Evolutionary conservation across 1,140 invertebrate genomes (phyloP).

Genomic region (Listronotus oregonensis): DNA sequence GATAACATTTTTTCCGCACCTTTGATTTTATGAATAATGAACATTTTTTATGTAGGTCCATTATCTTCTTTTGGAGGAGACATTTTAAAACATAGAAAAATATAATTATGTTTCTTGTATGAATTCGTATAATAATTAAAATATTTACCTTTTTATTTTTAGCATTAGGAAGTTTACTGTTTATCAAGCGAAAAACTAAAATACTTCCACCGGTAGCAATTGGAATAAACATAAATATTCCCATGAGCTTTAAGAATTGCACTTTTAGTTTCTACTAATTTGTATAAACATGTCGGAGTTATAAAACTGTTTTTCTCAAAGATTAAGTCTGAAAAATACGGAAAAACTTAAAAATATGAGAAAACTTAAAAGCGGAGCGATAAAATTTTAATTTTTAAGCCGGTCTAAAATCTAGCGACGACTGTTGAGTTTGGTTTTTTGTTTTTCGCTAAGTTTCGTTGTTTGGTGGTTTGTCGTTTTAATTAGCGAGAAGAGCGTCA

Average conservation of each 20-base stretch:
- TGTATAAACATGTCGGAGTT: constrained; percentile 28
- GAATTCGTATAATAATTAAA: too few relatives aligned
- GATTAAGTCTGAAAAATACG: constrained; percentile 17
- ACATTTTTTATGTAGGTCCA: too few relatives aligned
- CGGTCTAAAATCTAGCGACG: background rate
- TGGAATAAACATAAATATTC: constrained; percentile 21
- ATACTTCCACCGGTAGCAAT: background rate
- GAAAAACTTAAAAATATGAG: constrained; percentile 26
- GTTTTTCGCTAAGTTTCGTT: background rate
- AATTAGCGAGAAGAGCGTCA: constrained; percentile 14
- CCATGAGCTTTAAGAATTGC: constrained; percentile 9
- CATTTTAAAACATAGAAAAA: too few relatives aligned
- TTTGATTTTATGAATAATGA: too few relatives aligned
- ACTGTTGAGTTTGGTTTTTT: background rate
- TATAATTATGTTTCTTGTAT: too few relatives aligned
- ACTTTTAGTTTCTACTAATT: constrained; percentile 20
- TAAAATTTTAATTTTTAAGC: constrained; percentile 33
- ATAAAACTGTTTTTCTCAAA: constrained; percentile 30
- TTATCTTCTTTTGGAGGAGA: too few relatives aligned
- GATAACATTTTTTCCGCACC: too few relatives aligned
- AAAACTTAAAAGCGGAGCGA: constrained; percentile 24
- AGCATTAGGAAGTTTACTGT: background rate
- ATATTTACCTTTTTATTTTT: constrained; percentile 3
- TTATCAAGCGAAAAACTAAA: background rate
- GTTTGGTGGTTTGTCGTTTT: constrained; percentile 6